Conservation (phyloP, 2,888 invertebrate species). For the Penaeus monodon region DNA sequence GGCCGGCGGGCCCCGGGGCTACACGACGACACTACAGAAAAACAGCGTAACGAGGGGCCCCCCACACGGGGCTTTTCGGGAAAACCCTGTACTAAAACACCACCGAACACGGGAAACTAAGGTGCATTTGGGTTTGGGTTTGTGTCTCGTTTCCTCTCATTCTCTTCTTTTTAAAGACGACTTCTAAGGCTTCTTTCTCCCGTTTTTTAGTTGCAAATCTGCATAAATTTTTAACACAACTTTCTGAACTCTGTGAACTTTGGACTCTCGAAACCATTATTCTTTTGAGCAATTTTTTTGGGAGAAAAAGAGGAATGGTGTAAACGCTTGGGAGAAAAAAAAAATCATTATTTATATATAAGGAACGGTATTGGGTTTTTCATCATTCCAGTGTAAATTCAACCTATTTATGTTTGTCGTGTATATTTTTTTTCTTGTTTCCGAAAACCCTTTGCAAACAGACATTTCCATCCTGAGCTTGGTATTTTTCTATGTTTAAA, state of each 20-base stretch:
- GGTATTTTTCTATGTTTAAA: constrained; percentile 48
- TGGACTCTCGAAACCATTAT: constrained; percentile 21
- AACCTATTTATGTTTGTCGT: constrained; percentile 37
- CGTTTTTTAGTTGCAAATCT: constrained; percentile 44
- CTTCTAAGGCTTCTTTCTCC: constrained; percentile 17
- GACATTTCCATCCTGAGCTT: constrained; percentile 47
- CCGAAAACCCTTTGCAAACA: constrained; percentile 39
- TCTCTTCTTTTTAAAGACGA: not conserved
- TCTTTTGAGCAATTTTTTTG: constrained; percentile 40
- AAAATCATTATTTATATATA: too few relatives aligned
- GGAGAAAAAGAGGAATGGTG: constrained; percentile 25
- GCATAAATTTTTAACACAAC: constrained; percentile 17
- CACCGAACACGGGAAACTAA: constrained; percentile 79
- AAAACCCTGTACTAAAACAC: constrained; percentile 84
- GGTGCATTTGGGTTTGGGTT: constrained; percentile 70
- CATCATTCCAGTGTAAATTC: constrained; percentile 40
- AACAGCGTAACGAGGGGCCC: constrained; percentile 45
- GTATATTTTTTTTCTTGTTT: constrained; percentile 36
- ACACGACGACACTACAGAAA: constrained; percentile 43
- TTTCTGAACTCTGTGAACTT: constrained; percentile 27
- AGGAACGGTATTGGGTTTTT: too few relatives aligned
- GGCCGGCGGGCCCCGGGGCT: constrained; percentile 69
- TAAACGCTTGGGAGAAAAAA: too few relatives aligned
- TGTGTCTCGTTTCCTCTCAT: too few relatives aligned
- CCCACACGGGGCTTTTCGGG: constrained; percentile 69